Conservation (phyloP, 2,888 invertebrate species). For the Resseliella maxima region DNA sequence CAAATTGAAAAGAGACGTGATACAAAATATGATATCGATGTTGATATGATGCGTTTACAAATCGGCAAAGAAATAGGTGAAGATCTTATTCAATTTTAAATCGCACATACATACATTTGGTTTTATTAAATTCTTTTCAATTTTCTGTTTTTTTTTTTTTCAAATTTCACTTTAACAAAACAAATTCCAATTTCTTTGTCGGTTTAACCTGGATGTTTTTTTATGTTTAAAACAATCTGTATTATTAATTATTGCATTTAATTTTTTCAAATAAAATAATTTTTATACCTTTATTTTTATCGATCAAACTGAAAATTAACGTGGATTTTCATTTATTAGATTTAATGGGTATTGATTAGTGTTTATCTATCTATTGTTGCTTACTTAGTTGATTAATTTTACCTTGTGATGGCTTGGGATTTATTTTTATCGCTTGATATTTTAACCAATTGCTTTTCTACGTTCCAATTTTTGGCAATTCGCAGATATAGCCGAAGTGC, state of each 20-base stretch:
- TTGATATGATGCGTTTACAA: slow-evolving; percentile 77
- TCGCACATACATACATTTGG: slow-evolving; percentile 57
- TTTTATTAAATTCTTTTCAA: slow-evolving; percentile 57
- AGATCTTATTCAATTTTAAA: slow-evolving; percentile 67
- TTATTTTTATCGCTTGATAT: no score
- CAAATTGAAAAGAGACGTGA: slow-evolving; percentile 74
- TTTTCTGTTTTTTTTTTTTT: not conserved
- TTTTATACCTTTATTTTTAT: no score
- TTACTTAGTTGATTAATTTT: no score
- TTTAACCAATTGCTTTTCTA: no score
- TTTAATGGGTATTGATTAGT: no score
- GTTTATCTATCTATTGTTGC: no score
- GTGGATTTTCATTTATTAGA: no score
- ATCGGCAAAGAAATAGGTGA: slow-evolving; percentile 77
- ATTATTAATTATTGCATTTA: not conserved
- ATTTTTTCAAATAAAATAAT: not conserved
- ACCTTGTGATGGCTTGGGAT: no score
- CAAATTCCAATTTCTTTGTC: not conserved
- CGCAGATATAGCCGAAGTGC: slow-evolving; percentile 83
- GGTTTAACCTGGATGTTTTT: not conserved
- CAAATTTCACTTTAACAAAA: not conserved
- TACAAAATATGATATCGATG: slow-evolving; percentile 74
- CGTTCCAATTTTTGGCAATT: no score
- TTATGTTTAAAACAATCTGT: not conserved
- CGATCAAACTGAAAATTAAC: no score